Base-by-base conservation (phyloP, 2,797 vertebrate genomes). In the Fistularia tabacaria region DNA sequence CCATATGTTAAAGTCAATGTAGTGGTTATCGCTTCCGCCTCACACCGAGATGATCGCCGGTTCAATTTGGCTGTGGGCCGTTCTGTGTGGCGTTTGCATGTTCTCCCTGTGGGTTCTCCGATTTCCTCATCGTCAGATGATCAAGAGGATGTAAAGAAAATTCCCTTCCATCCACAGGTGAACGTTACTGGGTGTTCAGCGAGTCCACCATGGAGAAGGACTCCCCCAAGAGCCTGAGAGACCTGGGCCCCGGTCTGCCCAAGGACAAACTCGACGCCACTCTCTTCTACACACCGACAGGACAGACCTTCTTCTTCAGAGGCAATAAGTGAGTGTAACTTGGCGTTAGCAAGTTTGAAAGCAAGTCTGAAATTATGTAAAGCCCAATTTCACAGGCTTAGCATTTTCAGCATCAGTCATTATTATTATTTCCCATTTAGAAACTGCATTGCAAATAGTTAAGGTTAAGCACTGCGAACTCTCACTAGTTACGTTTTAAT, bases 251-350 rank as follows among this genome's bases (percentile, higher is more conserved):
- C 0, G 92, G 93, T 0, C 76, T 97, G 0, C 95, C 95, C 5
- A 90, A 79, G 12, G 94, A 96, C 80, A 92, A 84, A 71, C 84
- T 97, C 0, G 95, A 97, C 1, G 93, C 94, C 0, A 94, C 93
- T 13, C 90, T 97, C 36, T 93, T 89, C 83, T 97, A 94, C 91
- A 93, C 92, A 8, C 92, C 92, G 1, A 97, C 89, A 1, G 94
- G 95, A 62, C 94, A 94, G 81, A 97, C 95, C 0, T 97, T 91
- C 85, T 95, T 94, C 85, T 97, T 97, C 85, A 90, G 92, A 66
- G 93, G 93, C 75, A 89, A 81, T 57, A 92, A 94, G 95, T 97
- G 69, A 90, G 92, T 91, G 38, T 8, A 40, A 40, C 39, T 6
- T 40, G 7, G 39, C 25, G 25, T 25, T 25, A 25, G 25, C 25